A percentile compares a stretch with the other conserved stretches of the same genome.
Conservation (phyloP, 1,140 invertebrate species). For the Zeugodacus cucurbitae region DNA sequence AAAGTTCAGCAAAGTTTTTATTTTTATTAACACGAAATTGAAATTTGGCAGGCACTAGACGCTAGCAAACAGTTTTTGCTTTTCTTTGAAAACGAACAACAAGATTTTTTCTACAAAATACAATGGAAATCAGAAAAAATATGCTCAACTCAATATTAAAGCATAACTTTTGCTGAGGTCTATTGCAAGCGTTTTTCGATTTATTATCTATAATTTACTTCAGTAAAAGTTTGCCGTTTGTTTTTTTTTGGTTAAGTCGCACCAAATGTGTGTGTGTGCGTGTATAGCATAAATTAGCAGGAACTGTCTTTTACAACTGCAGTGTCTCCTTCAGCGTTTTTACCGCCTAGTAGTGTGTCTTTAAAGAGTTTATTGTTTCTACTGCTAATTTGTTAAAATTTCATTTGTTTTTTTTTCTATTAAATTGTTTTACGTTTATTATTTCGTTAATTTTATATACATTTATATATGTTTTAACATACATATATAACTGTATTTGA, state of each 20-base stretch:
- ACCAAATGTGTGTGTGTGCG: neutral
- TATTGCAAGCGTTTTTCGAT: neutral
- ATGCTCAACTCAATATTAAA: too few relatives aligned
- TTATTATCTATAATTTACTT: neutral
- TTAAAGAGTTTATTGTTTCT: constrained; percentile 23
- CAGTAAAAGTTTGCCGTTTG: neutral
- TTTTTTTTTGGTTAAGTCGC: neutral
- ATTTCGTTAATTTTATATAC: constrained; percentile 2
- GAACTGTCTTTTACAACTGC: constrained; percentile 27
- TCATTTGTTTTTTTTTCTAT: neutral
- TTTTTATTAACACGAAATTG: neutral
- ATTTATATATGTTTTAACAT: neutral
- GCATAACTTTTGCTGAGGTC: neutral
- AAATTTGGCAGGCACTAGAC: too few relatives aligned
- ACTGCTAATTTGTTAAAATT: neutral
- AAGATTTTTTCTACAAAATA: too few relatives aligned
- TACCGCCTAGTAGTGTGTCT: constrained; percentile 28
- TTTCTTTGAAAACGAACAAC: too few relatives aligned
- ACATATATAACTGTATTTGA: constrained; percentile 3
- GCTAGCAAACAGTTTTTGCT: too few relatives aligned
- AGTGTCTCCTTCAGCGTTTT: constrained; percentile 29
- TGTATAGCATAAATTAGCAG: neutral
- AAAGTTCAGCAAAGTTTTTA: neutral
- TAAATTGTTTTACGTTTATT: constrained; percentile 14
- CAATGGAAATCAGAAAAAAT: too few relatives aligned